Base-by-base conservation (phyloP, 1,140 invertebrate genomes). In the Caenorhabditis brenneri region DNA sequence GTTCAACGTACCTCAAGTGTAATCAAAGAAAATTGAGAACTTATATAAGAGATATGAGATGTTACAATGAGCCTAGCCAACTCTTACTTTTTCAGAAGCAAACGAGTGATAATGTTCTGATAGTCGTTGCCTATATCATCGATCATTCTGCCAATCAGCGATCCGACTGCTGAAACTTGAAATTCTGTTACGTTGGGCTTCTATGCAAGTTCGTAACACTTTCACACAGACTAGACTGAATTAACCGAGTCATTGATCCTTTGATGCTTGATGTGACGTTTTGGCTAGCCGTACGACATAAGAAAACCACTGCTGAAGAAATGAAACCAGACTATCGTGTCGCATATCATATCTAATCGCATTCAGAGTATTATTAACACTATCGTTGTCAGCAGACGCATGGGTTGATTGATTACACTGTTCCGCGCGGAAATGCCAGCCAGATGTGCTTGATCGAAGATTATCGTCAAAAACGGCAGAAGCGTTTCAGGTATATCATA, bases 361-460 rank as follows among this genome's bases (percentile, higher is more conserved):
- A 65, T 65, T 65, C 58, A 65, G 58, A 65, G 58, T 65, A 65
- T 65, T 65, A 65, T 65, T 65, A 65, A 65, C 58, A 65, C 58
- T 33, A 65, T 65, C 58, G 6, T 19, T 36, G 29, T 65, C 58
- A 65, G 3, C 58, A 65, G 58, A 65, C 58, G 31, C 58, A 65
- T 65, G 58, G 58, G 58, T 65, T 65, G 58, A 65, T 65, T 65
- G 58, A 65, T 65, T 65, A 36, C 31, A 36, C 29, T 65, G 58
- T 65, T 65, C 58, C 58, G 58, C n/a, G n/a, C n/a, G n/a, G 29
- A 65, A 36, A 65, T 65, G 58, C 58, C 58, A 33, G 33, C 53
- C 53, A 24, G 29, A 3, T 19, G 24, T 16, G n/a, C 16, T 4
- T 65, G 58, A 36, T 65, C 58, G 15, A 33, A n/a, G 58, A 36